A percentile compares a stretch with the other conserved stretches of the same genome.
Conservation (phyloP, 2,113 vertebrate species). For the Aythya baeri region DNA sequence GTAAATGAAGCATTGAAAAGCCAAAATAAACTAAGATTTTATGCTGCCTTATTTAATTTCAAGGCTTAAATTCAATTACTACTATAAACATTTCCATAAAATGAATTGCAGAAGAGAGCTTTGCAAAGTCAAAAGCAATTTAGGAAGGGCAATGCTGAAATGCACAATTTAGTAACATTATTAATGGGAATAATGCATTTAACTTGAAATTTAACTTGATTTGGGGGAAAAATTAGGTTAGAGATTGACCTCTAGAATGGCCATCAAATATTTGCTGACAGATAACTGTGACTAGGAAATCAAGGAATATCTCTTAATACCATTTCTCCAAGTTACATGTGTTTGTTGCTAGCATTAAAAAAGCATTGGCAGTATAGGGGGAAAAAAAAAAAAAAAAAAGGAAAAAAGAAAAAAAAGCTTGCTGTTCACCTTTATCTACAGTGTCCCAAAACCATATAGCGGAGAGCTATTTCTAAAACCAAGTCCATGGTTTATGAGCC, state of each 20-base stretch:
- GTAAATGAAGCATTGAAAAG: slow-evolving; percentile 9
- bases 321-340: background rate
- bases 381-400: background rate
- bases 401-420: background rate
- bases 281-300: background rate
- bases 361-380: fast-evolving
- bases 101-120: slow-evolving; percentile 61
- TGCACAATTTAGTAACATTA: slow-evolving; percentile 25
- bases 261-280: background rate
- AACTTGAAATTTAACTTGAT: slow-evolving; percentile 28
- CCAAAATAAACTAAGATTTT: slow-evolving; percentile 56
- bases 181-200: slow-evolving; percentile 67
- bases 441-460: background rate
- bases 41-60: slow-evolving; percentile 68
- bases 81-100: slow-evolving; percentile 60
- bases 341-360: background rate
- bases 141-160: slow-evolving; percentile 68
- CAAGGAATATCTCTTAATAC: background rate
- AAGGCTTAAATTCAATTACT: slow-evolving; percentile 62
- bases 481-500: background rate
- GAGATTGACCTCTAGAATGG: background rate
- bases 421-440: background rate
- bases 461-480: background rate
- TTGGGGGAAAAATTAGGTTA: background rate
- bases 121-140: slow-evolving; percentile 67